Conservation (phyloP, 2,888 invertebrate genomes). For the Scaptomyza flava region DNA sequence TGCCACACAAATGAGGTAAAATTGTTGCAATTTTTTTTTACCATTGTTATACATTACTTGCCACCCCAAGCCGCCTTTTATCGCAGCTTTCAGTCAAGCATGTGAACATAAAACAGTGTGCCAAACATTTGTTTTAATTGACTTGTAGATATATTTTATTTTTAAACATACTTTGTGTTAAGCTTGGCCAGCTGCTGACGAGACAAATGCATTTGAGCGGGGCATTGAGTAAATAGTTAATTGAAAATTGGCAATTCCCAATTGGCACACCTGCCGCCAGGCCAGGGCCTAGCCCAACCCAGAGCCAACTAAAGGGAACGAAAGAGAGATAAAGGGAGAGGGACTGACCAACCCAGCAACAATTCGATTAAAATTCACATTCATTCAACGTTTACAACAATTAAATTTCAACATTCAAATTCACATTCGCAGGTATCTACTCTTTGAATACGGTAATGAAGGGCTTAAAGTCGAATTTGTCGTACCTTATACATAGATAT, state of each 20-base stretch:
- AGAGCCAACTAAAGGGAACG: neutral
- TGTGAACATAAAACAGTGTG: constrained; percentile 7
- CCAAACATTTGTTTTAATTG: too few relatives aligned
- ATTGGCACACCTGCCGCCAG: constrained; percentile 35
- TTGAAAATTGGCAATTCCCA: constrained; percentile 28
- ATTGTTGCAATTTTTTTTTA: too few relatives aligned
- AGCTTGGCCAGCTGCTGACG: constrained; percentile 32
- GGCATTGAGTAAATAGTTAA: constrained; percentile 20
- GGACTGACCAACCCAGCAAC: constrained; percentile 15
- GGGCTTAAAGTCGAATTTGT: neutral
- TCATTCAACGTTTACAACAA: constrained; percentile 9
- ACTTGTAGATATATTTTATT: neutral
- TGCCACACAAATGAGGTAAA: too few relatives aligned
- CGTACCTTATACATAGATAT: too few relatives aligned
- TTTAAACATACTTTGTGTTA: neutral
- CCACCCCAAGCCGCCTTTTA: too few relatives aligned
- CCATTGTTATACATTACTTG: too few relatives aligned
- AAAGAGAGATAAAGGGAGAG: neutral
- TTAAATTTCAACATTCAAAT: constrained; percentile 15
- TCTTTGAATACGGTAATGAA: neutral
- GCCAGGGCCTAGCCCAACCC: constrained; percentile 12
- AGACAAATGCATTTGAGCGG: constrained; percentile 7
- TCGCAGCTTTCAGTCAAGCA: neutral
- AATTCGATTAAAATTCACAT: constrained; percentile 23
- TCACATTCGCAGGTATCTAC: constrained; percentile 16